A percentile compares a stretch with the other conserved stretches of the same genome.
phyloP scores from a whole-genome alignment of 1,140 invertebrate genomes.

The Lepidurus apus region DNA sequence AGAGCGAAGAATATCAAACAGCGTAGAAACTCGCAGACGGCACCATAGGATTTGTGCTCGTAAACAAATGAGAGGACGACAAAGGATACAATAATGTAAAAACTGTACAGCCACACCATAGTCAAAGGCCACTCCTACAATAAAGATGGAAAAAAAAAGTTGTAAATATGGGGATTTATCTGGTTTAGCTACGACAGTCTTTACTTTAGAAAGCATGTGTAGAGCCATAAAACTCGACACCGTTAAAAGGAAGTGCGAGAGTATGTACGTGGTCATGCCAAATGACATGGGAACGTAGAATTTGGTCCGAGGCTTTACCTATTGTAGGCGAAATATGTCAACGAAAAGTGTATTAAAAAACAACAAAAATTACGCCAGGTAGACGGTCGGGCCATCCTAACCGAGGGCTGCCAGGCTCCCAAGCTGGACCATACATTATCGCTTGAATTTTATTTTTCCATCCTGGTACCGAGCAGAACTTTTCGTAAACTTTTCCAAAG shows the following conservation, averaged over 20 bases:
- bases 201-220: background rate
- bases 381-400: slow-evolving; percentile 51
- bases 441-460: slow-evolving; percentile 61
- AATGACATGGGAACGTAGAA: background rate
- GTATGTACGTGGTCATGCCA: too few relatives aligned
- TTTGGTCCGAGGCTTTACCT: background rate
- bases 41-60: background rate
- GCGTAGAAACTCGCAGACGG: background rate
- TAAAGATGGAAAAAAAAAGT: background rate
- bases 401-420: slow-evolving; percentile 72
- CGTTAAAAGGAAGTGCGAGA: too few relatives aligned
- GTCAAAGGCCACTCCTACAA: background rate
- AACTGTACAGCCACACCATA: background rate
- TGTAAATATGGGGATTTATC: too few relatives aligned
- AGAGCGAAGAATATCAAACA: background rate
- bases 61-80: background rate
- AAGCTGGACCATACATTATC: slow-evolving; percentile 79
- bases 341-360: background rate
- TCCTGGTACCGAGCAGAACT: slow-evolving; percentile 51
- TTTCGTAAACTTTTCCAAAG: slow-evolving; percentile 57
- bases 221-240: background rate
- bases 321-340: background rate
- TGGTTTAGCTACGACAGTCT: too few relatives aligned
- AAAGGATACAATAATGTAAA: background rate
- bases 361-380: slow-evolving; percentile 12